Evolutionary conservation across 2,888 invertebrate genomes (phyloP).

Genomic region (Orthosia gracilis): DNA sequence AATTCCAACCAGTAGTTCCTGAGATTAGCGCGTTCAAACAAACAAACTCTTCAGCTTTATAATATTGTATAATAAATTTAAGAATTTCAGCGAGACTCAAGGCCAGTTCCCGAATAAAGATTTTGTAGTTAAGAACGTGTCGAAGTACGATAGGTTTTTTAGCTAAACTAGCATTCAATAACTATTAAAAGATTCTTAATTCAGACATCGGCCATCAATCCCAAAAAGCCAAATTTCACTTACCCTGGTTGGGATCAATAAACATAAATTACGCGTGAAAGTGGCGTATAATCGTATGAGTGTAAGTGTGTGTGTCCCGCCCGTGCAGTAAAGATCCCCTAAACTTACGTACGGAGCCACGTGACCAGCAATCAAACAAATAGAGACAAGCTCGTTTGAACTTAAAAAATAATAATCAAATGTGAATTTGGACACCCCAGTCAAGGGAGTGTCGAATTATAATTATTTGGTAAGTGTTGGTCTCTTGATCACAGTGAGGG

Average conservation of each 20-base stretch:
- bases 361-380: slow-evolving; percentile 85
- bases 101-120: too few species aligned
- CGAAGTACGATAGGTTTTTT: too few species aligned
- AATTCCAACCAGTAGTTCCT: too few species aligned
- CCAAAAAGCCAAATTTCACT: slow-evolving; percentile 1
- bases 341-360: slow-evolving; percentile 71
- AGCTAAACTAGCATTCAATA: too few species aligned
- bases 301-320: slow-evolving; percentile 71
- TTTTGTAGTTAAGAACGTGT: too few species aligned
- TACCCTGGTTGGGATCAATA: slow-evolving; percentile 11
- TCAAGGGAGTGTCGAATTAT: slow-evolving; percentile 55
- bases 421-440: slow-evolving; percentile 64
- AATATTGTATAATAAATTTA: background rate
- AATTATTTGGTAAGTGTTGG: slow-evolving; percentile 54
- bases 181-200: too few species aligned
- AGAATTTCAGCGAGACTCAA: background rate
- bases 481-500: slow-evolving; percentile 31
- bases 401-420: slow-evolving; percentile 66
- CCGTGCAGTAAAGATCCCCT: slow-evolving; percentile 74
- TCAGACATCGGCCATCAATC: background rate
- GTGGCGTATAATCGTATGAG: slow-evolving; percentile 77
- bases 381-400: slow-evolving; percentile 79
- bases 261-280: slow-evolving; percentile 61
- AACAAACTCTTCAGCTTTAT: too few species aligned
- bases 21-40: too few species aligned